Evolutionary conservation across 2,113 vertebrate species (phyloP).

Genomic region (Sylvietta virens): DNA sequence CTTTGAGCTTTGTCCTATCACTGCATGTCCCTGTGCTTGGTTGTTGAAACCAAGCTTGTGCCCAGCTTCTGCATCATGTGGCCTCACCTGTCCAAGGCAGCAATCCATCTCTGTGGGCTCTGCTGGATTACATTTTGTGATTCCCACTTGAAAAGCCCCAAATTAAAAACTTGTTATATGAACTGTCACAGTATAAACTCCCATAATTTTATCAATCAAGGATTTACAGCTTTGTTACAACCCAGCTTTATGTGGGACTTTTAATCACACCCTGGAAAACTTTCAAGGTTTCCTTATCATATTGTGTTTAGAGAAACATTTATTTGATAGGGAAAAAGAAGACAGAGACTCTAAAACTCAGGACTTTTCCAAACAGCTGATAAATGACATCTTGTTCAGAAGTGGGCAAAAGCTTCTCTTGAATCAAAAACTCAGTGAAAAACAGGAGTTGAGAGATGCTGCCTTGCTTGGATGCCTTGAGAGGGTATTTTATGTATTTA

Average conservation of each 20-base stretch:
- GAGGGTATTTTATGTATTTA: background rate
- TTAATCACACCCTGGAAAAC: background rate
- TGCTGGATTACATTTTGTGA: background rate
- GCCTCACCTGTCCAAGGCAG: background rate
- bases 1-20: background rate
- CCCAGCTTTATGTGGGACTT: background rate
- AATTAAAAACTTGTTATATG: background rate
- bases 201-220: background rate
- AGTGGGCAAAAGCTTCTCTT: background rate
- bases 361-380: background rate
- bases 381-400: background rate
- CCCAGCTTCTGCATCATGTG: fast-evolving
- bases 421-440: background rate
- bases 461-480: background rate
- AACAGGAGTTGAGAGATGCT: background rate
- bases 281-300: background rate
- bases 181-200: background rate
- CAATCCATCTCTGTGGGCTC: background rate
- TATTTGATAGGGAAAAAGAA: background rate
- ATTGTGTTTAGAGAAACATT: background rate
- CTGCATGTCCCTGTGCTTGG: background rate
- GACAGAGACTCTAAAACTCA: background rate
- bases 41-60: background rate
- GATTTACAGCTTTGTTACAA: background rate
- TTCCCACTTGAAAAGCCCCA: background rate